A percentile compares a stretch with the other conserved stretches of the same genome.
Conservation (phyloP, 2,113 vertebrate genomes). For the Corydoras maculifer region DNA sequence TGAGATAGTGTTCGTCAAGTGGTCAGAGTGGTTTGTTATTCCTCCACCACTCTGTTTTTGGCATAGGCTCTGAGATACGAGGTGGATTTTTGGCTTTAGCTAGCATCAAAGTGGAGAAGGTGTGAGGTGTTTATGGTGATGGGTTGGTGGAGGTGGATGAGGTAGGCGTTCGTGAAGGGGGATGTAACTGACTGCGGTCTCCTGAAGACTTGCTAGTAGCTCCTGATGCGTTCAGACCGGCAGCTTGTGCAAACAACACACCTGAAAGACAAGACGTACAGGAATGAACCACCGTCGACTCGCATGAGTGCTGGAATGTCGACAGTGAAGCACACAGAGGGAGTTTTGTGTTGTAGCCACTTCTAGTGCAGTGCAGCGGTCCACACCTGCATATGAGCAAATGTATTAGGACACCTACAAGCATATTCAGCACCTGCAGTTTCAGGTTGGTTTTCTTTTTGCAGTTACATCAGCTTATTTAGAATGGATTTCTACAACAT, state of each 20-base stretch:
- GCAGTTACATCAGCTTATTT: no score
- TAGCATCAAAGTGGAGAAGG: conserved; percentile 45
- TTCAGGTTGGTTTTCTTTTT: no score
- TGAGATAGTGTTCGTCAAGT: conserved; percentile 73
- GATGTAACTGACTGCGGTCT: conserved; percentile 49
- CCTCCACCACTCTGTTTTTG: conserved; percentile 57
- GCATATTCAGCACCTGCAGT: no score
- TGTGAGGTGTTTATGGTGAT: conserved; percentile 62
- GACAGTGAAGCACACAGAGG: not conserved
- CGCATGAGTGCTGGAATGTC: no score
- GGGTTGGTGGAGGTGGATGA: conserved; percentile 65
- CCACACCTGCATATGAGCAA: no score
- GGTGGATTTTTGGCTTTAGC: conserved; percentile 81
- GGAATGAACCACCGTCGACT: not conserved
- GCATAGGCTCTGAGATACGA: conserved; percentile 72
- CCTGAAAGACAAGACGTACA: conserved; percentile 60
- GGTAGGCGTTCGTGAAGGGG: conserved; percentile 67
- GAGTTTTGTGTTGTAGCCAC: no score
- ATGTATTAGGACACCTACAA: no score
- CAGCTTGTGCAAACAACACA: conserved; percentile 86
- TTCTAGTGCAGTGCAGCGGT: no score
- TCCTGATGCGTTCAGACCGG: conserved; percentile 64
- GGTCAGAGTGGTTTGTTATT: conserved; percentile 55
- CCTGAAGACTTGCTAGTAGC: conserved; percentile 60
- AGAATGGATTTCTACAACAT: no score